Base-by-base conservation (phyloP, 2,888 invertebrate species). In the Chalcosyrphus nemorum region DNA sequence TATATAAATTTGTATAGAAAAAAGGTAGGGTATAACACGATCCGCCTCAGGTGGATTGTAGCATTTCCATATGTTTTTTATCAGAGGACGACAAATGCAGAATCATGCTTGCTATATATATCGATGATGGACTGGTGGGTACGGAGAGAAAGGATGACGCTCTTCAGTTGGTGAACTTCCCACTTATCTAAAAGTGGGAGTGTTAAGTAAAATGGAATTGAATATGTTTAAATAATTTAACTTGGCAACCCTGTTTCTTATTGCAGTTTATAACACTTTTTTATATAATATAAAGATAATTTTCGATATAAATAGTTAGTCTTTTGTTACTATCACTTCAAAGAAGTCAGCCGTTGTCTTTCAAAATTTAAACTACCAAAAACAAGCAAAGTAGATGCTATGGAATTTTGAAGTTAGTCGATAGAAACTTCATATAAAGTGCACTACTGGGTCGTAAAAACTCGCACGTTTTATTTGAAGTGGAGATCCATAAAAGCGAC, bases 51-150 rank as follows among this genome's bases (percentile, higher is more conserved):
- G n/a, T n/a, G n/a, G n/a, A n/a, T n/a, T n/a, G n/a, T n/a, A n/a
- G n/a, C n/a, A n/a, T n/a, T n/a, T n/a, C n/a, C n/a, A n/a, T n/a
- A n/a, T n/a, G n/a, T n/a, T n/a, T n/a, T n/a, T n/a, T n/a, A n/a
- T n/a, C 66, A 76, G 5, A 19, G 27, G 32, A 59, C 29, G 9
- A n/a, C 21, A 27, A 52, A 13, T 19, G 66, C 50, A 80, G 43
- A 27, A 88, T 4, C 9, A 32, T 32, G 9, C 32, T 32, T 32
- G 32, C 32, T 32, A n/a, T n/a, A n/a, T n/a, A n/a, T n/a, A n/a
- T n/a, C n/a, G n/a, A n/a, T n/a, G n/a, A n/a, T n/a, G n/a, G 32
- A 5, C 35, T 82, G 41, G 27, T 82, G 27, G 54, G 47, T 24
- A 65, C 52, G n/a, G 5, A 52, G 9, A 54, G 7, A 6, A 74